Evolutionary conservation across 2,113 vertebrate species (phyloP), one percentile per base, ranked within the genome.

Genomic region (Lutjanus erythropterus): DNA sequence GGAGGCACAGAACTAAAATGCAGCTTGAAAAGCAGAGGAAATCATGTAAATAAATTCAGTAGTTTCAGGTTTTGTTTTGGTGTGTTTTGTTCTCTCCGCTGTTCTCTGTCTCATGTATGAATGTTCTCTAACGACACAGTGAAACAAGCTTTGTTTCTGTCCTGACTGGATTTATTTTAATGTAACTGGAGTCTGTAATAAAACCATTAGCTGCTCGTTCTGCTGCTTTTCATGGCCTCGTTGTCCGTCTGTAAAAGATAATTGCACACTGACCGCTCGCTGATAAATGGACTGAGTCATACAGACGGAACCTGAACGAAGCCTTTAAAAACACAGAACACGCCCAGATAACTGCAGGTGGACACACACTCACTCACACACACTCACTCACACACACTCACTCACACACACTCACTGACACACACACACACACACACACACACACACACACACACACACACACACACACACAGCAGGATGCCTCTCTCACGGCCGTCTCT

Each of bases 211-310:
- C n/a, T n/a, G n/a, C n/a, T n/a, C n/a, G n/a, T n/a, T n/a, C n/a
- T n/a, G n/a, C n/a, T 55, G 66, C 52, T 72, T 65, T 64, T 44
- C 31, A 39, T 50, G 31, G 33, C 62, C 15, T 77, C 55, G 37
- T 9, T 39, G 9, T 1, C 8, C 37, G 37, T 9, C 5, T 5
- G 37, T 9, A 71, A 59, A 70, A 71, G 71, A 46, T 67, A 44
- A 81, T 76, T 80, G 44, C 69, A 59, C 27, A 41, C 16, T 42
- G 39, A 81, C 5, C 37, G 9, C 33, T 5, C 37, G 9, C 6
- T 9, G 37, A 39, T 50, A 23, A 81, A 69, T 33, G 50, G 44
- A 78, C 19, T 81, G 86, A 88, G 67, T 83, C 79, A 80, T 29
- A 33, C 47, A 81, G 37, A 39, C 9, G 37, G 37, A 39, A 39